Conservation (phyloP, 2,797 vertebrate genomes). For the Cryptoblepharus egeriae region DNA sequence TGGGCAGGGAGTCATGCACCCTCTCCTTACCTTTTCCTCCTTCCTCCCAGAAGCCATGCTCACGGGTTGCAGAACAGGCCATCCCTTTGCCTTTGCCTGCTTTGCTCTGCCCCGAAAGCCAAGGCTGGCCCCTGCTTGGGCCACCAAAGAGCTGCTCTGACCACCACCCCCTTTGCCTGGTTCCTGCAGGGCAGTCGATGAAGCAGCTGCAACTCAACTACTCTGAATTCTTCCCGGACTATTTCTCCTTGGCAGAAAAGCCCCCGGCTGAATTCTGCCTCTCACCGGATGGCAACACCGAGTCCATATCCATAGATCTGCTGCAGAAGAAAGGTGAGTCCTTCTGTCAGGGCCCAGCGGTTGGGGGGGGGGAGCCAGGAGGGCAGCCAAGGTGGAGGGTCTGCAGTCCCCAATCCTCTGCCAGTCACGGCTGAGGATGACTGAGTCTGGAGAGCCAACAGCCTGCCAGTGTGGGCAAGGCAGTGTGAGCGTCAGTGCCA, state of each 20-base stretch:
- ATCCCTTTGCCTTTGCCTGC: too few relatives aligned
- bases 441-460: too few relatives aligned
- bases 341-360: neutral
- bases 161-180: too few relatives aligned
- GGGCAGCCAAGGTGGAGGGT: neutral
- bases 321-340: slow-evolving; percentile 89
- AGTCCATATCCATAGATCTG: slow-evolving; percentile 90
- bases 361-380: accelerated
- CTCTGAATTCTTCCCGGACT: slow-evolving; percentile 91
- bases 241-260: slow-evolving; percentile 93
- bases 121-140: neutral
- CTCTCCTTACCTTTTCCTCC: too few relatives aligned
- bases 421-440: too few relatives aligned
- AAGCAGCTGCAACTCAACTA: slow-evolving; percentile 84
- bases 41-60: too few relatives aligned
- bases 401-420: neutral
- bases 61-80: too few relatives aligned
- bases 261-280: slow-evolving; percentile 97
- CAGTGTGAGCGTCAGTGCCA: too few relatives aligned
- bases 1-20: too few relatives aligned
- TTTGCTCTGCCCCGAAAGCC: too few relatives aligned
- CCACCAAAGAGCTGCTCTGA: neutral
- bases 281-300: slow-evolving; percentile 89
- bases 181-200: slow-evolving; percentile 76
- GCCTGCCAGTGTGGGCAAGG: too few relatives aligned